phyloP scores from a whole-genome alignment of 2,888 invertebrate genomes.

The Caenorhabditis sinica region DNA sequence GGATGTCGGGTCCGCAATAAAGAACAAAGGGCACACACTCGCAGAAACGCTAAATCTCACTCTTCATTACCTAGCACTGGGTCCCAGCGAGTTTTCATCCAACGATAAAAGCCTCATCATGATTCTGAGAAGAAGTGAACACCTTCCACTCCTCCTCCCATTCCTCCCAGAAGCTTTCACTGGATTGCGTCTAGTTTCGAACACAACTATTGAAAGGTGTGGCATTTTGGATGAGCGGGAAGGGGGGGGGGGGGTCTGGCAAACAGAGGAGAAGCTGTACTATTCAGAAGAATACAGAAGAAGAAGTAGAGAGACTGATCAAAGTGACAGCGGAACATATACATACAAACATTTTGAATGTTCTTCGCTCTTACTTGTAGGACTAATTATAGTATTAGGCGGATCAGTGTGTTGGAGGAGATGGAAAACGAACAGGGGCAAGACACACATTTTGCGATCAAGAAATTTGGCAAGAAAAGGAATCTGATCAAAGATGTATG shows the following conservation, averaged over 20 bases:
- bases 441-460: background rate
- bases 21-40: background rate
- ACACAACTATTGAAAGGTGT: conserved; percentile 33
- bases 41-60: background rate
- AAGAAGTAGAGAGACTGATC: conserved; percentile 29
- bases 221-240: conserved; percentile 33
- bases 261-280: conserved; percentile 44
- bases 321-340: conserved; percentile 13
- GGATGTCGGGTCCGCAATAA: no score
- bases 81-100: conserved; percentile 34
- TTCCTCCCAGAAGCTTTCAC: conserved; percentile 43
- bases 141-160: background rate
- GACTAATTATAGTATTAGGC: conserved; percentile 42
- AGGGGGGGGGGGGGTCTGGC: no score
- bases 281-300: conserved; percentile 13
- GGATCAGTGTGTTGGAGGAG: background rate
- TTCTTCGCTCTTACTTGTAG: conserved; percentile 39
- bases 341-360: conserved; percentile 25
- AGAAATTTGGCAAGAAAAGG: background rate
- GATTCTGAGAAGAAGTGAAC: conserved; percentile 46
- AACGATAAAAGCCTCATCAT: conserved; percentile 53
- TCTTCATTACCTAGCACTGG: conserved; percentile 22
- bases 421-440: conserved; percentile 17
- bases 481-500: conserved; percentile 24
- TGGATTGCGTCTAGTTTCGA: conserved; percentile 57